Conservation (phyloP, 2,113 vertebrate genomes). For the Antechinus flavipes region DNA sequence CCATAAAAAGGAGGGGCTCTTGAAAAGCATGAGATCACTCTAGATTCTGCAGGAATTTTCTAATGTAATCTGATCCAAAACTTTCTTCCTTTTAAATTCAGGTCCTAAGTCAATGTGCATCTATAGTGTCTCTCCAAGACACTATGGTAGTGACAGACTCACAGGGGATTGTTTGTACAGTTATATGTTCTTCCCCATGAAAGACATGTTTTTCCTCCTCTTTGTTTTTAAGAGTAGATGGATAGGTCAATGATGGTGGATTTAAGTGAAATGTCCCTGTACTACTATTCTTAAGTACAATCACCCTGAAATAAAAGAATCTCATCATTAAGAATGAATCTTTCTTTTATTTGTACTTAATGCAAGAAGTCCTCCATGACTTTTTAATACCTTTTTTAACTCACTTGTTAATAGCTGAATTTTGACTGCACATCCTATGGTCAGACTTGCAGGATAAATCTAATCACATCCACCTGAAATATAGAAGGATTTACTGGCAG, state of each 20-base stretch:
- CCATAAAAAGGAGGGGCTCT: background rate
- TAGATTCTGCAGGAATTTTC: background rate
- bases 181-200: background rate
- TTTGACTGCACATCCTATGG: slow-evolving; percentile 52
- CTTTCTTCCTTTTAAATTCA: background rate
- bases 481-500: slow-evolving; percentile 58
- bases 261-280: background rate
- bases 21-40: background rate
- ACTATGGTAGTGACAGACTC: background rate
- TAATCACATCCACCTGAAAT: background rate
- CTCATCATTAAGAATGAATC: background rate
- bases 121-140: background rate
- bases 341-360: background rate
- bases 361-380: background rate
- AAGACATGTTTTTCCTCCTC: background rate
- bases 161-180: background rate
- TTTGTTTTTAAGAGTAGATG: background rate
- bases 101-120: background rate
- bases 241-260: background rate
- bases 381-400: background rate
- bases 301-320: background rate
- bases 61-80: background rate
- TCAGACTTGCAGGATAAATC: slow-evolving; percentile 38
- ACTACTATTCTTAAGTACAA: background rate
- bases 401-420: slow-evolving; percentile 62